A percentile compares a stretch with the other conserved stretches of the same genome.
phyloP scores from a whole-genome alignment of 1,140 invertebrate species.

The Sitophilus oryzae region DNA sequence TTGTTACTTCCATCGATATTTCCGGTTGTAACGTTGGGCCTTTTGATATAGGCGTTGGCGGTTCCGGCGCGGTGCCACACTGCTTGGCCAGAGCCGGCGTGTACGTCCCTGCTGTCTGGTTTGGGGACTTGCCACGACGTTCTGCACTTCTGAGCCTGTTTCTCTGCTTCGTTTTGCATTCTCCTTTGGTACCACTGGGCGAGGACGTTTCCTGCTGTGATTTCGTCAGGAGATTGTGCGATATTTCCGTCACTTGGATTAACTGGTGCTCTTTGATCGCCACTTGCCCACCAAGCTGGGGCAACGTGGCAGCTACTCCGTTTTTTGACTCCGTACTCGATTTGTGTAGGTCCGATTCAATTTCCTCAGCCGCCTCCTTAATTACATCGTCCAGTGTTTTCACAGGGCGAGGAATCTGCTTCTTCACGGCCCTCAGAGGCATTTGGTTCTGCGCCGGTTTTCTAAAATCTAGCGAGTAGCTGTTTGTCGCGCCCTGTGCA shows the following conservation, averaged over 20 bases:
- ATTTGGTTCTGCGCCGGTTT: too few relatives aligned
- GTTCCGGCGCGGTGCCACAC: neutral
- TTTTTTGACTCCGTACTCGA: conserved; percentile 28
- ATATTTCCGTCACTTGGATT: conserved; percentile 24
- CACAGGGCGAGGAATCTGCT: too few relatives aligned
- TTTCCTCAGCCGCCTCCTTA: conserved; percentile 14
- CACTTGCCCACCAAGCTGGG: conserved; percentile 33
- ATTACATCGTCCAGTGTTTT: conserved; percentile 14
- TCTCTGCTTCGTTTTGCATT: conserved; percentile 20
- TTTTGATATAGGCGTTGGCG: too few relatives aligned
- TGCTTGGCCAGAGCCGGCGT: neutral
- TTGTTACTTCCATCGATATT: neutral
- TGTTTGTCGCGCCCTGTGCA: neutral
- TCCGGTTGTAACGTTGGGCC: neutral
- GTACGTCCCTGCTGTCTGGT: too few relatives aligned
- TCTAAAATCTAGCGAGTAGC: too few relatives aligned
- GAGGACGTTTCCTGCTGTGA: conserved; percentile 18
- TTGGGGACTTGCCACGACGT: too few relatives aligned
- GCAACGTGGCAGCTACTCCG: conserved; percentile 33
- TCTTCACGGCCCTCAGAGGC: too few relatives aligned
- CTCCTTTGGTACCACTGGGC: conserved; percentile 19
- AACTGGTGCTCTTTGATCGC: conserved; percentile 19
- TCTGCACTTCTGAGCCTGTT: conserved; percentile 4
- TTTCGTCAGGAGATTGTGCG: conserved; percentile 11
- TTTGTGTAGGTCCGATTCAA: conserved; percentile 5